Conservation (phyloP, 2,113 vertebrate genomes). For the Gavia stellata region DNA sequence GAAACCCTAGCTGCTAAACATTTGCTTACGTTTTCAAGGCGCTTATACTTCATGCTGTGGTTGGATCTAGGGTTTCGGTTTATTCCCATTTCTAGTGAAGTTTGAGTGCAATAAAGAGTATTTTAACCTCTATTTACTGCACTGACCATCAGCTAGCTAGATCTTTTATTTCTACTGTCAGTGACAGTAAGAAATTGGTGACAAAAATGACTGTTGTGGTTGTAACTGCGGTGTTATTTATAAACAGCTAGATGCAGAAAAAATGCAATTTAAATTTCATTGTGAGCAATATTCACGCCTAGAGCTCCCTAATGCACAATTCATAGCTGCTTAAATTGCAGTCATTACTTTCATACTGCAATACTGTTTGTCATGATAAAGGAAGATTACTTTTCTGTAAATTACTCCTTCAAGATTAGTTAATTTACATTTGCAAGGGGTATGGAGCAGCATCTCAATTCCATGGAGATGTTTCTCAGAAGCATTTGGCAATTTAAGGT, state of each 20-base stretch:
- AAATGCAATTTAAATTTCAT: slow-evolving; percentile 54
- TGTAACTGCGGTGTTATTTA: slow-evolving; percentile 44
- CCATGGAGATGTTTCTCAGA: neutral
- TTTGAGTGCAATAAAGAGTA: neutral
- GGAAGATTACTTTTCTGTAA: slow-evolving; percentile 51
- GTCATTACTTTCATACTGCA: slow-evolving; percentile 52
- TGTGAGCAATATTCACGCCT: slow-evolving; percentile 23
- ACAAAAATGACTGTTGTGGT: neutral
- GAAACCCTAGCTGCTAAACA: neutral
- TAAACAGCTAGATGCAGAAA: slow-evolving; percentile 46
- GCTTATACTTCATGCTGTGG: neutral
- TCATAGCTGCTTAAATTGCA: slow-evolving; percentile 49
- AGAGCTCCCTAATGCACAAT: slow-evolving; percentile 49
- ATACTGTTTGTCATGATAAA: slow-evolving; percentile 52
- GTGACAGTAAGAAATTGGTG: neutral
- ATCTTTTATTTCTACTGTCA: slow-evolving; percentile 1
- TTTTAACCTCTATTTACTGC: neutral
- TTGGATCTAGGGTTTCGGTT: neutral
- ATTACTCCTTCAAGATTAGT: slow-evolving; percentile 38
- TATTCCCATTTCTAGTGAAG: neutral
- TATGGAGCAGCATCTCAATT: neutral
- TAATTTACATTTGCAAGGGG: slow-evolving; percentile 34
- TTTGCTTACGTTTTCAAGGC: neutral
- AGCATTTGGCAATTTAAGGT: neutral
- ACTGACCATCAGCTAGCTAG: neutral